Evolutionary conservation across 2,113 vertebrate genomes (phyloP), one percentile per base, ranked within the genome.

Genomic region (Willisornis vidua): DNA sequence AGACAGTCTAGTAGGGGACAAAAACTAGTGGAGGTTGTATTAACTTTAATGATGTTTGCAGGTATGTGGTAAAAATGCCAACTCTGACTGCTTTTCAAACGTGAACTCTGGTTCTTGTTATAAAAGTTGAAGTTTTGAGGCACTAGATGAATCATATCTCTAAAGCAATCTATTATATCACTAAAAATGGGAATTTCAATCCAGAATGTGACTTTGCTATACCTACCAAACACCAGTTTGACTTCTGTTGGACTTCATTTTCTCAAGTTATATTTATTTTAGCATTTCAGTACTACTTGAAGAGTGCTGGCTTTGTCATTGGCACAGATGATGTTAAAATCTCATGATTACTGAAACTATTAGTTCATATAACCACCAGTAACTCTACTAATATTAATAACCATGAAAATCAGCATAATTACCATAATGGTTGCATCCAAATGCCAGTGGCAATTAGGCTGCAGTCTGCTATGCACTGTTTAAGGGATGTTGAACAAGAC

Each of bases 21-120:
- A 90, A 95, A 77, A 37, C 70, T 73, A 85, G 87, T 72, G 46
- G 66, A 90, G 26, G 10, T 41, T 79, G 25, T 68, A 83, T 67
- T 86, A 93, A 91, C 58, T 88, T 93, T 35, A 90, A 77, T 6
- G 7, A 86, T 66, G 33, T 72, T 94, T 87, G 58, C 85, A 89
- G 52, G 49, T 80, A 62, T 57, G 31, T 65, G 54, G 67, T 70
- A 77, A 61, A 96, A 85, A 65, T 79, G n/a, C 63, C 86, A 86
- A 45, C 19, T 93, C 76, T 70, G 35, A 51, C 46, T 87, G 54
- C 73, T 65, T 83, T 94, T 93, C 65, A 82, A 61, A 90, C 0
- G 0, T 33, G 61, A 85, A 65, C 61, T 25, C 37, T 66, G 54
- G 29, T 39, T 80, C 84, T 82, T 71, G 52, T 85, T 72, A 46